Evolutionary conservation across 2,797 vertebrate genomes (phyloP), one percentile per base, ranked within the genome.

Genomic region (Acanthurus lineatus): DNA sequence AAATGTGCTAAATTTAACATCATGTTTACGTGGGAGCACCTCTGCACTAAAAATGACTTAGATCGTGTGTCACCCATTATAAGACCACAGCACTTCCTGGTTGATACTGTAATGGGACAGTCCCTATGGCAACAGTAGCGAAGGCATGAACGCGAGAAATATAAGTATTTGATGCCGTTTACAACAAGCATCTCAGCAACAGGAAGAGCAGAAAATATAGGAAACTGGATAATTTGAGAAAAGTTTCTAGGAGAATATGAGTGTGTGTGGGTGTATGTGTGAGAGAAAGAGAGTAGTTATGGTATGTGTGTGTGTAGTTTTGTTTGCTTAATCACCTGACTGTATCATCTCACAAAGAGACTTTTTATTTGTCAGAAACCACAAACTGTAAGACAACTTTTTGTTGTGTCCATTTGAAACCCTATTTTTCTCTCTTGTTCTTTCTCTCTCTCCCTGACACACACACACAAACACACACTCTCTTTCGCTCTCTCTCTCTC

Each of bases 1-100:
- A 62, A 49, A 72, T 86, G 80, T 72, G 89, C 92, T 93, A 93
- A 91, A 91, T 91, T 89, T 93, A 94, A 73, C 81, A 35, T 22
- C 5, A 9, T 77, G 63, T 89, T 91, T 88, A 86, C 68, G 92
- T 94, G 89, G 92, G 92, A 80, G 89, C 9, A 25, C 7, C 10
- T 5, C 0, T 5, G 40, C 12, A 19, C 76, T 68, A 61, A 67
- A 77, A 78, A 79, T 77, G 73, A 79, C 65, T 83, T 61, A 32
- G 1, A 15, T 59, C 51, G 78, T 90, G 83, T 93, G 90, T 94
- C 87, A 90, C 67, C 81, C 86, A 82, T 40, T 58, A 60, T 11
- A 35, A 76, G 53, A 84, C 49, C 60, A 84, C 81, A 84, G 77
- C 68, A 83, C 74, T 85, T 89, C 85, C 76, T 91, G 83, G 69